Evolutionary conservation across 30 jellyfish, hydroid and myxozoan species (phyloP), one percentile per base, ranked within the genome.

Genomic region (Hydractinia echinata): DNA sequence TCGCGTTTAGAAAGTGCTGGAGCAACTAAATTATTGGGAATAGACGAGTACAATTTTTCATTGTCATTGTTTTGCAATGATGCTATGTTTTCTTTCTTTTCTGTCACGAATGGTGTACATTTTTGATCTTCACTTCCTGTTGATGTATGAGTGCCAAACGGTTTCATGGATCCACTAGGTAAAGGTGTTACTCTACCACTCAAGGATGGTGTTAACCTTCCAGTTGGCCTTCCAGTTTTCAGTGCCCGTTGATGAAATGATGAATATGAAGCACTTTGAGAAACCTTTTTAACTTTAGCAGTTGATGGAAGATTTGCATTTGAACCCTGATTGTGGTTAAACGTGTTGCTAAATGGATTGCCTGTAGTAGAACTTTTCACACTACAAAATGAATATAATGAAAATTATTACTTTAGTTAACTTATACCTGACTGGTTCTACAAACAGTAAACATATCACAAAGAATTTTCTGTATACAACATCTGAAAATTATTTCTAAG

Each of bases 181-280:
- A 58, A 71, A 19, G 81, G 81, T 19, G 81, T 71, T 19, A 71
- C 81, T 20, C 81, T 30, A 5, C 81, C 81, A 20, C n/a, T 7
- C 15, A 71, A 14, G n/a, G 81, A 71, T 30, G 81, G 81, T 20
- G 81, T 71, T 52, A 71, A 19, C 39, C 68, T 48, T 8, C 81
- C 81, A 64, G 51, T 64, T 64, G 39, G 39, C 5, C 5, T 71
- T 14, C 51, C 81, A 5, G 61, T 50, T 71, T 20, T 13, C 8
- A 71, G 55, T 5, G 68, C 18, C 13, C 81, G 44, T 15, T 71
- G 81, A 52, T 71, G 81, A 15, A 71, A 71, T 54, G 10, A 19
- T 71, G 81, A 19, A 7, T n/a, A 50, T 10, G 76, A n/a, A 30
- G 81, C 49, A 21, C 8, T 19, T 21, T 15, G 16, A 49, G 79